A percentile compares a stretch with the other conserved stretches of the same genome.
phyloP scores from a whole-genome alignment of 1,140 invertebrate species.

The Wiebesia pumilae region DNA sequence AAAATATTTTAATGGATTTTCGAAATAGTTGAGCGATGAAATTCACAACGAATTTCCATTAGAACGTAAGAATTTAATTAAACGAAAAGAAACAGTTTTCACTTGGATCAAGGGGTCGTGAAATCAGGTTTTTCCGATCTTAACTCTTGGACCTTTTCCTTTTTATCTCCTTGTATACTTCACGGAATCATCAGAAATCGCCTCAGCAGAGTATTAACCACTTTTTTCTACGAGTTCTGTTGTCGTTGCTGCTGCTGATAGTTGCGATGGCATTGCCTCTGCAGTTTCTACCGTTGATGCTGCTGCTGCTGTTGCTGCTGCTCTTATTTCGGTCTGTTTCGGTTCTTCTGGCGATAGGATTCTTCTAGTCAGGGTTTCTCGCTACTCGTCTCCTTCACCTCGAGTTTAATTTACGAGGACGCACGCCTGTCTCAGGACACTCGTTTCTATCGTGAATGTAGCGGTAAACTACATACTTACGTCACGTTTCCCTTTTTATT shows the following conservation, averaged over 20 bases:
- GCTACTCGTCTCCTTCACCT: neutral
- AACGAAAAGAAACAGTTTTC: conserved; percentile 48
- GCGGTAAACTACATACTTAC: neutral
- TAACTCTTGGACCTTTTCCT: conserved; percentile 10
- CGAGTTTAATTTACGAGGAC: conserved; percentile 49
- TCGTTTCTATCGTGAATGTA: neutral
- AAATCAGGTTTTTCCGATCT: conserved; percentile 43
- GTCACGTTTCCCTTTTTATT: conserved; percentile 2
- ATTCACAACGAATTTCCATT: conserved; percentile 35
- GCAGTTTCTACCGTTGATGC: neutral
- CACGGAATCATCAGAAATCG: conserved; percentile 43
- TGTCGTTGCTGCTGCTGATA: neutral
- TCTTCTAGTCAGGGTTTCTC: conserved; percentile 17
- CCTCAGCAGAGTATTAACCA: conserved; percentile 31
- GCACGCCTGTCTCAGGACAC: neutral
- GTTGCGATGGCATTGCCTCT: neutral
- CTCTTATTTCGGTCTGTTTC: conserved; percentile 34
- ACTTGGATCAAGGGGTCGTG: conserved; percentile 37
- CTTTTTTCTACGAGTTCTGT: conserved; percentile 7
- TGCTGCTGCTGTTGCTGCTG: neutral
- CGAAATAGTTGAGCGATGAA: conserved; percentile 38
- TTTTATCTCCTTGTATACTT: neutral
- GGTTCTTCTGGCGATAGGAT: conserved; percentile 21
- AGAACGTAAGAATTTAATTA: conserved; percentile 52
- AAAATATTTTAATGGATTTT: conserved; percentile 31